Percentiles rank a stretch among this genome's conserved stretches.
These are phyloP conservation scores for Eumaeus atala DNA, from an alignment of 1,140 invertebrate genomes.

Conservation along the genomic window DNA sequence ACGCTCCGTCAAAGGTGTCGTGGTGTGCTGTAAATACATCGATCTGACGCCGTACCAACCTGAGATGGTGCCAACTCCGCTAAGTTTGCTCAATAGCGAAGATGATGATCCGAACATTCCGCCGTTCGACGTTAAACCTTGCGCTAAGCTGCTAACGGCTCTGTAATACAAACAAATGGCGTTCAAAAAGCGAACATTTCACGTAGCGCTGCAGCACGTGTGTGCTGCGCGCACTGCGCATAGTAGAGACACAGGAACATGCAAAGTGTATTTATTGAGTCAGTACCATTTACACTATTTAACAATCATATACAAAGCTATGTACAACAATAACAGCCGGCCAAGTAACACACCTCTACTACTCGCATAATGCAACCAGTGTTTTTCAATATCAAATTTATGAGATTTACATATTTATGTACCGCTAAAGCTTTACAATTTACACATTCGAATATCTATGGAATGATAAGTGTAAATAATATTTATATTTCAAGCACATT, in stretches of 20 bases:
- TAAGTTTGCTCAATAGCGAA: constrained; percentile 86
- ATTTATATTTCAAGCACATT: too few relatives aligned
- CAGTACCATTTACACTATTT: constrained; percentile 39
- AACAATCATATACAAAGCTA: constrained; percentile 4
- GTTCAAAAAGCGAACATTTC: constrained; percentile 32
- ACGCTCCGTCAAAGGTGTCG: constrained; percentile 24
- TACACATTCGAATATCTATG: neutral
- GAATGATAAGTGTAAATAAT: too few relatives aligned
- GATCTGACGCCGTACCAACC: constrained; percentile 47
- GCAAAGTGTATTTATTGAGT: constrained; percentile 32
- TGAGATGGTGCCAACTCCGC: constrained; percentile 67
- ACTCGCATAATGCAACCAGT: neutral
- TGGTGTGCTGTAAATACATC: constrained; percentile 30
- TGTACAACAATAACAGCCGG: neutral
- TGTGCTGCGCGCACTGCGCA: neutral
- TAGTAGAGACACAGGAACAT: constrained; percentile 31
- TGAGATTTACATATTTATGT: neutral
- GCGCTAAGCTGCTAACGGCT: constrained; percentile 77
- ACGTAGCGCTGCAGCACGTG: constrained; percentile 24
- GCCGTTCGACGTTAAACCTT: constrained; percentile 82
- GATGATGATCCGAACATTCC: constrained; percentile 88
- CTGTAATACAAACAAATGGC: constrained; percentile 54
- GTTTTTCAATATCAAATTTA: constrained; percentile 1
- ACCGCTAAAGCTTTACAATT: constrained; percentile 5
- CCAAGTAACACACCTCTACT: neutral